Percentiles rank a stretch among this genome's conserved stretches.
Evolutionary conservation across 2,888 invertebrate species (phyloP).

Genomic region (Drosophila antonietae): DNA sequence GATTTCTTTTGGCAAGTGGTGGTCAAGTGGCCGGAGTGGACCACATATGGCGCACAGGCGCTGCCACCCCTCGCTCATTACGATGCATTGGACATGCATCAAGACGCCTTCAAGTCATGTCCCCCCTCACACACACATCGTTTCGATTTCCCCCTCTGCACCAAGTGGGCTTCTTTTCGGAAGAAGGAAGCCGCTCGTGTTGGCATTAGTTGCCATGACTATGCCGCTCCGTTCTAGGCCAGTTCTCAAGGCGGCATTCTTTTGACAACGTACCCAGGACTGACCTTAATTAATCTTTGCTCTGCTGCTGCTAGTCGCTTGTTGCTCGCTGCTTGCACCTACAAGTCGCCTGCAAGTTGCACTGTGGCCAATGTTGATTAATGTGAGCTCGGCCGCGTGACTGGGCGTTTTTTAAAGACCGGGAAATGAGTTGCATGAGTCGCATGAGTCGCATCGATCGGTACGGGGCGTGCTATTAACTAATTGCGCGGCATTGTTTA

Average conservation of each 20-base stretch:
- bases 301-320: conserved; percentile 15
- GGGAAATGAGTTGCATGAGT: conserved; percentile 71
- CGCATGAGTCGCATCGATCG: conserved; percentile 34
- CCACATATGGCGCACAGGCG: conserved; percentile 74
- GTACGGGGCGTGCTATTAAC: conserved; percentile 53
- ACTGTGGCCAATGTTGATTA: conserved; percentile 73
- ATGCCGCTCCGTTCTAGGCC: conserved; percentile 23
- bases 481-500: conserved; percentile 68
- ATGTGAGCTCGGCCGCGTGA: conserved; percentile 68
- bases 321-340: conserved; percentile 23
- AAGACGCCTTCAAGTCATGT: conserved; percentile 67
- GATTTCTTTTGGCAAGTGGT: conserved; percentile 45
- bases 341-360: conserved; percentile 39
- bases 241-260: conserved; percentile 62
- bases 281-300: conserved; percentile 78
- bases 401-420: conserved; percentile 60
- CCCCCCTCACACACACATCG: neutral
- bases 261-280: conserved; percentile 46
- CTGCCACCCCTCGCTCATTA: conserved; percentile 79
- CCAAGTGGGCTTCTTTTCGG: conserved; percentile 22
- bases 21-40: conserved; percentile 45
- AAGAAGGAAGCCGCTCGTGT: conserved; percentile 36
- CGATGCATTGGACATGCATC: conserved; percentile 81
- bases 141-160: neutral
- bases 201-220: conserved; percentile 59